phyloP scores from a whole-genome alignment of 2,797 vertebrate genomes.

The Potorous gilbertii region DNA sequence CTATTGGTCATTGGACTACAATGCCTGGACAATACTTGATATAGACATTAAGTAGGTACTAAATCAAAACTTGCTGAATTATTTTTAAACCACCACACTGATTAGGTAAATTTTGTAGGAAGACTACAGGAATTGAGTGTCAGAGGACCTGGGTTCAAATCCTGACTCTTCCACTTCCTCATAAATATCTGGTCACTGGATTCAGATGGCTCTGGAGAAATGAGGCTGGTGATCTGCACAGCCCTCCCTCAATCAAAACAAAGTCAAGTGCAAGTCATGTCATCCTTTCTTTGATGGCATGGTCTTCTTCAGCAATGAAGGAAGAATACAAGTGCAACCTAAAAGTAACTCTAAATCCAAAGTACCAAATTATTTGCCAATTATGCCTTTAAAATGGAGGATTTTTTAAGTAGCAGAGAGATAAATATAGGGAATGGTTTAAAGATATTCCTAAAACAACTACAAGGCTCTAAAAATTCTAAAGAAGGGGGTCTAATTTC shows the following conservation, averaged over 20 bases:
- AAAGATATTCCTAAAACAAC: not conserved
- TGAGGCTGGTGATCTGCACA: too few species aligned
- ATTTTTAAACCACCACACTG: not conserved
- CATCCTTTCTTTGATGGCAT: too few species aligned
- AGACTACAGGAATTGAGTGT: not conserved
- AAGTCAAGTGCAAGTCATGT: too few species aligned
- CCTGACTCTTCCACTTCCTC: not conserved
- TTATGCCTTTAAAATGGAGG: not conserved
- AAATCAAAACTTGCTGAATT: not conserved
- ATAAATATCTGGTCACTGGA: too few species aligned
- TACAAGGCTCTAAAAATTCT: not conserved
- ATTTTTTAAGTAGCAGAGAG: not conserved
- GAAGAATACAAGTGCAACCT: not conserved
- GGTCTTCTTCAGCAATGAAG: too few species aligned
- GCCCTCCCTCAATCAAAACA: too few species aligned
- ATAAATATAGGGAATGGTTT: not conserved
- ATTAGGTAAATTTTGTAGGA: not conserved
- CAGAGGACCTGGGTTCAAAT: not conserved
- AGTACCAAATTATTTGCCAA: not conserved
- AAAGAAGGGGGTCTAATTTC: not conserved
- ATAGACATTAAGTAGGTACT: not conserved
- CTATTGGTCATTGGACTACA: not conserved
- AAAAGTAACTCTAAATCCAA: not conserved
- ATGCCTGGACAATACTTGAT: not conserved
- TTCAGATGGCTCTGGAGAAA: too few species aligned